Percentiles rank a stretch among this genome's conserved stretches.
Evolutionary conservation across 2,797 vertebrate genomes (phyloP).

Genomic region (Macropodus opercularis): DNA sequence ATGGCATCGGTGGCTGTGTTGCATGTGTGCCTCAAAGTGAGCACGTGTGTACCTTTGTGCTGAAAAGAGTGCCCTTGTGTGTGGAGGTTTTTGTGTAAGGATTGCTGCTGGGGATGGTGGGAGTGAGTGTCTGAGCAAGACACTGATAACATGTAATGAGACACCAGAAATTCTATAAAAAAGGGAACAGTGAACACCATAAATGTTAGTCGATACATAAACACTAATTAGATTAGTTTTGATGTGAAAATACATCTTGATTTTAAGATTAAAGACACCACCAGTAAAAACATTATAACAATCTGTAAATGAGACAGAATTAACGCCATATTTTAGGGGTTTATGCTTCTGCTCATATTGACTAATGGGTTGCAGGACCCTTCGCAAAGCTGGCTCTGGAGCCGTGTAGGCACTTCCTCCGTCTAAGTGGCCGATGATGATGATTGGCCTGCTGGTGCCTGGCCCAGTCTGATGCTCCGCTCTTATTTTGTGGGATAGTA

Average conservation of each 20-base stretch:
- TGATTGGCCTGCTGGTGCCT: slow-evolving; percentile 45
- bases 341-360: slow-evolving; percentile 41
- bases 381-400: slow-evolving; percentile 22
- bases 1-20: slow-evolving; percentile 43
- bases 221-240: slow-evolving; percentile 41
- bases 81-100: slow-evolving; percentile 55
- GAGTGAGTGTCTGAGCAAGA: slow-evolving; percentile 15
- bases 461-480: slow-evolving; percentile 23
- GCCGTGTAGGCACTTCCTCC: slow-evolving; percentile 18
- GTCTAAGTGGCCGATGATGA: slow-evolving; percentile 32
- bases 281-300: slow-evolving; percentile 22
- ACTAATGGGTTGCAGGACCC: slow-evolving; percentile 26
- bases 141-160: slow-evolving; percentile 62
- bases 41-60: slow-evolving; percentile 14
- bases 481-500: slow-evolving; percentile 39
- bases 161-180: slow-evolving; percentile 54
- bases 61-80: slow-evolving; percentile 40
- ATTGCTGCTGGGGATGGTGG: slow-evolving; percentile 21
- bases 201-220: slow-evolving; percentile 10
- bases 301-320: slow-evolving; percentile 22
- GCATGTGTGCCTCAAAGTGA: slow-evolving; percentile 19
- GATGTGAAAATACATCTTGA: slow-evolving; percentile 36
- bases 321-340: slow-evolving; percentile 29
- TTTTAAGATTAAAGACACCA: slow-evolving; percentile 26
- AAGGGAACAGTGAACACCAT: slow-evolving; percentile 15